Base-by-base conservation (phyloP, 1,140 invertebrate genomes). In the Paralvinella palmiformis region DNA sequence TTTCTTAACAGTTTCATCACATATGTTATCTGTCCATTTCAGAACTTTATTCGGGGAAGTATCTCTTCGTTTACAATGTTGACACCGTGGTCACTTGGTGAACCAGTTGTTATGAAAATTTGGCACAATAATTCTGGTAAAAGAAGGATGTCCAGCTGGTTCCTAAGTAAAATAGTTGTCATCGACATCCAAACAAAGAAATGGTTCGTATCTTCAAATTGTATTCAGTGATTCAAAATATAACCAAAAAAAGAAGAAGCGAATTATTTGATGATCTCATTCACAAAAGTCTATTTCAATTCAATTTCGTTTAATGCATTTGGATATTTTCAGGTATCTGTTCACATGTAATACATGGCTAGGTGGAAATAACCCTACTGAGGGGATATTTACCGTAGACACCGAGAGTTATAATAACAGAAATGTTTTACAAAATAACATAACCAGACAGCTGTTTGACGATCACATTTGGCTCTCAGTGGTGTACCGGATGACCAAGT, bases 391-490 rank as follows among this genome's bases (percentile, higher is more conserved):
- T 13, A 52, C 61, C n/a, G 68, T 68, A 3, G 48, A 36, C 10
- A 20, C 37, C 31, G 59, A 69, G 52, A 64, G n/a, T 52, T 5
- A 69, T 64, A n/a, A 41, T 41, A 41, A 10, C 10, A 41, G 37
- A 13, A 13, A 10, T 41, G 63, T 64, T 63, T 29, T 72, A 70
- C 1, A 36, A 24, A 60, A 59, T 15, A 59, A 64, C 57, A 13
- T 55, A 10, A 36, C 29, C 27, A 57, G 35, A 24, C 22, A 33
- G 13, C 17, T 67, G 10, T 72, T 65, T 44, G 75, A 78, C 36
- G 68, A 72, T 22, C 71, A 74, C 48, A 33, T 76, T 10, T 75
- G 68, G 69, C 61, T 76, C 24, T 75, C 74, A 13, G 56, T 75
- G n/a, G 59, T 68, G 29, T 65, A 68, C 35, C 45, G 73, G 17